A percentile compares a stretch with the other conserved stretches of the same genome.
Conservation (phyloP, 2,888 invertebrate species). For the Rhagonycha lutea region DNA sequence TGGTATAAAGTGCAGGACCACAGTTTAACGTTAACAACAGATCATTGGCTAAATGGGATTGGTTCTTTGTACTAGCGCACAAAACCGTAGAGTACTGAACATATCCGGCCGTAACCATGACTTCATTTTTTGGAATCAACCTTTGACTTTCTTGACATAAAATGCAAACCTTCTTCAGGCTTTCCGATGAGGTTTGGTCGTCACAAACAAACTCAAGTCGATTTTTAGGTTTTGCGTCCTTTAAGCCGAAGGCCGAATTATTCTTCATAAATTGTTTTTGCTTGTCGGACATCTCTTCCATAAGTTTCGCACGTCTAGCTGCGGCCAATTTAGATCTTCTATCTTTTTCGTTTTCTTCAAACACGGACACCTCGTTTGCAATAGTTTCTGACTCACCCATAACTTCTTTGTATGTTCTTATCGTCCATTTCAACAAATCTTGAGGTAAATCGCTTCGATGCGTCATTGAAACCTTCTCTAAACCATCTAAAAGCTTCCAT, state of each 20-base stretch:
- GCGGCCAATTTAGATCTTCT: conserved; percentile 84
- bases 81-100: conserved; percentile 89
- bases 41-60: conserved; percentile 50
- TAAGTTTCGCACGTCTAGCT: conserved; percentile 80
- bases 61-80: conserved; percentile 57
- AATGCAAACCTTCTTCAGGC: conserved; percentile 72
- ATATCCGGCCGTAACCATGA: conserved; percentile 89
- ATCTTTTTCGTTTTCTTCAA: conserved; percentile 67
- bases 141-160: conserved; percentile 93
- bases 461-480: conserved; percentile 74
- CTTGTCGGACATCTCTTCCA: conserved; percentile 92
- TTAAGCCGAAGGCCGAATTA: conserved; percentile 78
- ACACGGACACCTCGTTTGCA: conserved; percentile 17
- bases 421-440: conserved; percentile 81
- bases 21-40: conserved; percentile 63
- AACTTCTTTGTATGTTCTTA: conserved; percentile 73
- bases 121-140: conserved; percentile 70
- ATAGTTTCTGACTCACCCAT: conserved; percentile 49
- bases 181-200: conserved; percentile 58
- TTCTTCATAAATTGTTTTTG: conserved; percentile 92
- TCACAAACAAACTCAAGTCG: conserved; percentile 37
- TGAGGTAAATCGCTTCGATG: conserved; percentile 82
- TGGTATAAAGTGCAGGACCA: conserved; percentile 83
- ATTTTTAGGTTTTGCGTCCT: no score
- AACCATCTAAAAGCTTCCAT: conserved; percentile 67